Evolutionary conservation across 92 coral and sea anemone genomes (phyloP), one percentile per base, ranked within the genome.

Genomic region (Epizoanthus rinbou): DNA sequence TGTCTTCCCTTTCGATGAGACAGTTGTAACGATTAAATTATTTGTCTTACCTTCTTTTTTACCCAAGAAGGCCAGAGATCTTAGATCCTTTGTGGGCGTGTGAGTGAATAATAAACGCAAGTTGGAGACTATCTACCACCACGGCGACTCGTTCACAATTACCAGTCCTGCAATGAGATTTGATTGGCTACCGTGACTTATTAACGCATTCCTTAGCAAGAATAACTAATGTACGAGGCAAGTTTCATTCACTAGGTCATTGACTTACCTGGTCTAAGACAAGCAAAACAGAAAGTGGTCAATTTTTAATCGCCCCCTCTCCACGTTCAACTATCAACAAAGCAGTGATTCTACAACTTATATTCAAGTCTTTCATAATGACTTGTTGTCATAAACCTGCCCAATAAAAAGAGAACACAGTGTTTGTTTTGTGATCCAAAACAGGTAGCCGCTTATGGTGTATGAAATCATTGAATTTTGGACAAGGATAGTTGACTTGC

Each of bases 331-430:
- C 43, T 85, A 83, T 75, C 88, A 57, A 76, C 50, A 16, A 52
- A 56, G 39, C 65, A 64, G 69, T 85, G 68, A 74, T 79, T 73
- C 41, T 64, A 35, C 85, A 85, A 53, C 85, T 73, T 70, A 90
- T 92, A 84, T 90, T 79, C 53, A 81, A 90, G 85, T 92, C 97
- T 92, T 92, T 92, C 94, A 85, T 92, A 92, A 92, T 88, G 64
- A 64, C 50, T 73, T 62, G 71, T 67, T 82, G 83, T 62, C 85
- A 81, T 63, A 63, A 62, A 78, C 7, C 71, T 69, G 52, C 82
- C 82, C 82, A 78, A 60, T 78, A 53, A 78, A 37, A 37, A 11
- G 19, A 21, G 18, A 23, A 78, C 22, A 22, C 41, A 57, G 47
- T 62, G 68, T 62, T 78, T 78, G 82, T 78, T 78, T 63, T 78